Percentiles rank a stretch among this genome's conserved stretches.
phyloP scores from a whole-genome alignment of 1,140 invertebrate species.

The Aphelinus certus region DNA sequence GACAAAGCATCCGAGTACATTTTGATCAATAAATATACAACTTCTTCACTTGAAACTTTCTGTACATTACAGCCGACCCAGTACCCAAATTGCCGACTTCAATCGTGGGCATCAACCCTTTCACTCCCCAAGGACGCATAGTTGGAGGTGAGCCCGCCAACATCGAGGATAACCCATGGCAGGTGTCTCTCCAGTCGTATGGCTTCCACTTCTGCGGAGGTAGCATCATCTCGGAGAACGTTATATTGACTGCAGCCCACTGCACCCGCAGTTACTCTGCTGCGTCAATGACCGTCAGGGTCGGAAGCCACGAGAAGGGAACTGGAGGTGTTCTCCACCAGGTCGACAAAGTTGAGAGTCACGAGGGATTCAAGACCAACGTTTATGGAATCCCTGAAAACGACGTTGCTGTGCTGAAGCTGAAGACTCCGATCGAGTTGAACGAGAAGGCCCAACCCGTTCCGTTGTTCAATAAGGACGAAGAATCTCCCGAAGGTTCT shows the following conservation, averaged over 20 bases:
- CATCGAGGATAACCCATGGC: constrained; percentile 67
- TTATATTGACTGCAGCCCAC: constrained; percentile 68
- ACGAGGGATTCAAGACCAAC: constrained; percentile 24
- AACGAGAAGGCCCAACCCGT: constrained; percentile 66
- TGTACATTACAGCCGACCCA: constrained; percentile 9
- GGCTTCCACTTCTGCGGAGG: constrained; percentile 68
- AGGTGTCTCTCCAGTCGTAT: constrained; percentile 69
- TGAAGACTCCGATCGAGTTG: constrained; percentile 66
- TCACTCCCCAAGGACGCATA: constrained; percentile 57
- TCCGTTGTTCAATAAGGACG: constrained; percentile 47
- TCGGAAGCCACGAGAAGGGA: not conserved
- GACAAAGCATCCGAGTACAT: too few species aligned
- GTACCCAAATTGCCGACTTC: not conserved
- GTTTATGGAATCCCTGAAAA: constrained; percentile 59
- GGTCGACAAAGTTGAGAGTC: constrained; percentile 24
- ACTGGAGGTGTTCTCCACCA: constrained; percentile 33
- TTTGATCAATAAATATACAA: too few species aligned
- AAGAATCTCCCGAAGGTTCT: constrained; percentile 25
- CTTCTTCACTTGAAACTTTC: not conserved
- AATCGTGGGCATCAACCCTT: constrained; percentile 1
- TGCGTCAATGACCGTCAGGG: not conserved
- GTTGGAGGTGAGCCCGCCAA: constrained; percentile 65
- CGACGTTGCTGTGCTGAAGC: constrained; percentile 72
- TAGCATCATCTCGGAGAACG: constrained; percentile 66
- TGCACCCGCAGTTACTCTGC: constrained; percentile 51